A percentile compares a stretch with the other conserved stretches of the same genome.
phyloP scores from a whole-genome alignment of 2,888 invertebrate species.

The Ichneumon xanthorius region DNA sequence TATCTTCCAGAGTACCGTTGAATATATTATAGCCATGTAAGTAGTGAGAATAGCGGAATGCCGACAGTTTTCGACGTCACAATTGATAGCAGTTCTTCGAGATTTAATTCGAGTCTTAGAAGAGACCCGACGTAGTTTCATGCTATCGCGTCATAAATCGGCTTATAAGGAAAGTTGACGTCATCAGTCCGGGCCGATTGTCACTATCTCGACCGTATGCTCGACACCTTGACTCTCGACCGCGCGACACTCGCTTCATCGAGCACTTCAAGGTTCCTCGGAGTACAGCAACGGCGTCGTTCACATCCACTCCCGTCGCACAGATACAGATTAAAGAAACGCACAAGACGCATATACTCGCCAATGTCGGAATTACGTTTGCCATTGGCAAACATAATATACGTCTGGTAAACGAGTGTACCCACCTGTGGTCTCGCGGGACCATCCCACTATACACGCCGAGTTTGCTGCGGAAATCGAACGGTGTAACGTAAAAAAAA shows the following conservation, averaged over 20 bases:
- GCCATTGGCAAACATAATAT: constrained; percentile 62
- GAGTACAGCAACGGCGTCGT: constrained; percentile 2
- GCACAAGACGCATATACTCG: constrained; percentile 3
- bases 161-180: neutral
- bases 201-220: neutral
- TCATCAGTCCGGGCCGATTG: neutral
- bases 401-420: constrained; percentile 61
- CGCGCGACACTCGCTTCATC: neutral
- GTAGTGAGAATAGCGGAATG: no score
- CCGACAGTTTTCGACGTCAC: no score
- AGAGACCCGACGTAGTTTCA: neutral
- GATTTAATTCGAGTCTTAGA: neutral
- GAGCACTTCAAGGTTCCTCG: neutral
- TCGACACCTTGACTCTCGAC: neutral
- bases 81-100: neutral
- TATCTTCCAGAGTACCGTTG: no score
- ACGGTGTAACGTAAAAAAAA: constrained; percentile 35
- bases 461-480: constrained; percentile 28
- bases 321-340: constrained; percentile 32
- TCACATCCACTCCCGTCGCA: neutral
- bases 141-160: neutral
- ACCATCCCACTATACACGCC: constrained; percentile 28
- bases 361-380: constrained; percentile 54
- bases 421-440: constrained; percentile 55
- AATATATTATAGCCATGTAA: no score